phyloP scores from a whole-genome alignment of 2,113 vertebrate genomes.

The Cyprinodon tularosa region DNA sequence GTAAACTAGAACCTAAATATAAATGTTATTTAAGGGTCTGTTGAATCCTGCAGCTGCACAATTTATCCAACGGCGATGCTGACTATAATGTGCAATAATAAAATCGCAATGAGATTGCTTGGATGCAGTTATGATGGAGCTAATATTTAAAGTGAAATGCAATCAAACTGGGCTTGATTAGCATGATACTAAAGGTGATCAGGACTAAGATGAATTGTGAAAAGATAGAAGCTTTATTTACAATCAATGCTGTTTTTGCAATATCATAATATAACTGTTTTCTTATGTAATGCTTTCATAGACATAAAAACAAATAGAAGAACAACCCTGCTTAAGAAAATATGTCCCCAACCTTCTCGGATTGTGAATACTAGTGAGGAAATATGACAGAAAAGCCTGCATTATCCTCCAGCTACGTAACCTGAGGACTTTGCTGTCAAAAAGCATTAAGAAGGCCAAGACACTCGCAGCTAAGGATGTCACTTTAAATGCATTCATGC shows the following conservation, averaged over 20 bases:
- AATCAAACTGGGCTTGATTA: background rate
- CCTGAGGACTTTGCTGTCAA: constrained; percentile 57
- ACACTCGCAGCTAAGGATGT: constrained; percentile 17
- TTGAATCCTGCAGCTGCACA: background rate
- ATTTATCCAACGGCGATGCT: background rate
- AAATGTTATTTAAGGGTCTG: background rate
- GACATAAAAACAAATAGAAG: background rate
- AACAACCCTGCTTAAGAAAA: background rate
- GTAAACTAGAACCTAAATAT: background rate
- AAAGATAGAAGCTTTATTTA: no score
- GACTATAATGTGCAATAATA: background rate
- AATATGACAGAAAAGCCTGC: constrained; percentile 41
- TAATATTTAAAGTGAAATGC: background rate
- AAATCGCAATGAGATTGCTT: background rate
- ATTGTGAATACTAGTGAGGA: constrained; percentile 31
- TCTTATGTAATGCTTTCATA: no score
- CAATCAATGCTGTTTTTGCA: background rate
- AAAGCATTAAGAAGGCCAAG: constrained; percentile 44
- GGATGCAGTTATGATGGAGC: background rate
- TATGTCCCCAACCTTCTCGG: constrained; percentile 21
- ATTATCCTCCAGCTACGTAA: constrained; percentile 29
- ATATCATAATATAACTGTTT: background rate
- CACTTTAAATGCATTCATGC: background rate
- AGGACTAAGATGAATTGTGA: no score
- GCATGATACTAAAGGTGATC: no score